phyloP scores from a whole-genome alignment of 2,888 invertebrate genomes.

The Loripinus fragilis region DNA sequence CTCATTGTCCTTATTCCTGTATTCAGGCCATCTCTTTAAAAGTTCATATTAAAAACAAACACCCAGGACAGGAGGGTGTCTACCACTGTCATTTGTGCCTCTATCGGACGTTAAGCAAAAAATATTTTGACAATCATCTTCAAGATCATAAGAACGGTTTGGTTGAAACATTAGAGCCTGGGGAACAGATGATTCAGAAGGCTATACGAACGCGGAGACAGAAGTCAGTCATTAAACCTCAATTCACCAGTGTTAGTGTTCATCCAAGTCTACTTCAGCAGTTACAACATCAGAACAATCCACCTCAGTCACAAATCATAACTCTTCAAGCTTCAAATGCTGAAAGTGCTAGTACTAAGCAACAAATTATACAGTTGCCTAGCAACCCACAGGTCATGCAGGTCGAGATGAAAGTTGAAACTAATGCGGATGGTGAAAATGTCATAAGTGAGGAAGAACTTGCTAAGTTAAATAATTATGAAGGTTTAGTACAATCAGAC shows the following conservation, averaged over 20 bases:
- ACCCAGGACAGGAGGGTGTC: constrained; percentile 85
- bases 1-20: constrained; percentile 90
- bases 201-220: neutral
- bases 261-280: neutral
- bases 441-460: constrained; percentile 76
- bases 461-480: constrained; percentile 68
- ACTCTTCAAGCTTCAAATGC: neutral
- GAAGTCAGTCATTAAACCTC: neutral
- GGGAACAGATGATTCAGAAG: neutral
- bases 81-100: constrained; percentile 73
- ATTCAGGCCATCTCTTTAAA: constrained; percentile 91
- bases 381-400: constrained; percentile 22
- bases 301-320: neutral
- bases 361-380: constrained; percentile 3
- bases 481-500: constrained; percentile 68
- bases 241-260: neutral
- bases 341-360: neutral
- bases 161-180: constrained; percentile 43
- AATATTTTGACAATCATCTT: constrained; percentile 86
- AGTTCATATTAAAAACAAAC: constrained; percentile 90
- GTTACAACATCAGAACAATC: neutral
- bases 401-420: constrained; percentile 65
- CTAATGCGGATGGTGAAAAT: constrained; percentile 68
- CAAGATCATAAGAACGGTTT: constrained; percentile 86
- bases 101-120: constrained; percentile 87